Conservation (phyloP, 2,113 vertebrate species). For the Limnothrissa miodon region DNA sequence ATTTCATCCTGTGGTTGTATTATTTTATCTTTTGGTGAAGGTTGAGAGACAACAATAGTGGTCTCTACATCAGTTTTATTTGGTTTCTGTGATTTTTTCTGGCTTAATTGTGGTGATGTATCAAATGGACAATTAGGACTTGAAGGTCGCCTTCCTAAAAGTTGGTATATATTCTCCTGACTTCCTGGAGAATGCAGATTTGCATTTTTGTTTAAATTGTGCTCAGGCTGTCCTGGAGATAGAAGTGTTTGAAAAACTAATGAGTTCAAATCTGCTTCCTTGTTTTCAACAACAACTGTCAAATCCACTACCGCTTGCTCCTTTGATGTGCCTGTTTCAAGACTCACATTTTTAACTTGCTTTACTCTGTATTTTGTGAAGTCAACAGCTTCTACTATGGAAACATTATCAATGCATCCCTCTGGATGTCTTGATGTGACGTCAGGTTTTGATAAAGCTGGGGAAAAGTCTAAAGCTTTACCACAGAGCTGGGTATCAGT, state of each 20-base stretch:
- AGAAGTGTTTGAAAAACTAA: slow-evolving; percentile 26
- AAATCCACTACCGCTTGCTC: slow-evolving; percentile 52
- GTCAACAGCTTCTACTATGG: slow-evolving; percentile 51
- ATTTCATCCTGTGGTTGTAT: background rate
- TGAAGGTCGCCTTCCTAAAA: slow-evolving; percentile 37
- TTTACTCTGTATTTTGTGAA: slow-evolving; percentile 67
- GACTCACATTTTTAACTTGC: slow-evolving; percentile 50
- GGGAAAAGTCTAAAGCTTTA: slow-evolving; percentile 66
- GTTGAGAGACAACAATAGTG: background rate
- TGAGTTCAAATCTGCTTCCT: slow-evolving; percentile 43
- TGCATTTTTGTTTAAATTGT: slow-evolving; percentile 17
- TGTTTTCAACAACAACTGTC: slow-evolving; percentile 56
- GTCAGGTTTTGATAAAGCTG: slow-evolving; percentile 41
- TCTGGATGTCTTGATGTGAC: slow-evolving; percentile 14
- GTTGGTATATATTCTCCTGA: slow-evolving; percentile 27
- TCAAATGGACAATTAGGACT: background rate
- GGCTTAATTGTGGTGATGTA: background rate
- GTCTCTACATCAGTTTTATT: background rate
- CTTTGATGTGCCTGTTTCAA: slow-evolving; percentile 7
- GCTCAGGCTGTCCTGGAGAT: slow-evolving; percentile 32
- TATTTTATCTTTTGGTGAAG: slow-evolving; percentile 7
- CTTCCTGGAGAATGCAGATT: slow-evolving; percentile 22
- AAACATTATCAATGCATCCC: slow-evolving; percentile 19
- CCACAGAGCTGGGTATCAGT: slow-evolving; percentile 38
- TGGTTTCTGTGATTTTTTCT: background rate